Percentiles rank a stretch among this genome's conserved stretches.
Conservation (phyloP, 53 echinoderm and acorn worm genomes). For the Actinopyga echinites region DNA sequence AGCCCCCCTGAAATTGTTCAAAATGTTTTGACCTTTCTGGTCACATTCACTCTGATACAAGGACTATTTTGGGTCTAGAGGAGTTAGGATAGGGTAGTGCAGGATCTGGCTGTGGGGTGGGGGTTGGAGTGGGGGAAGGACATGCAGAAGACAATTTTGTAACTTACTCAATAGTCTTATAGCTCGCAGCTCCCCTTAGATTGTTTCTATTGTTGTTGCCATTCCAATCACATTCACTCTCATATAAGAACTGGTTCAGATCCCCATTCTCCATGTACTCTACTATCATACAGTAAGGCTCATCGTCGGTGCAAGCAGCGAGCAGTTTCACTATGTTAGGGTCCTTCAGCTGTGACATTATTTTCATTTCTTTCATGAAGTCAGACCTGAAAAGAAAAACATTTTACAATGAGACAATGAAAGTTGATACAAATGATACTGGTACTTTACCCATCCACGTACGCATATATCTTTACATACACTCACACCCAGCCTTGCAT, state of each 20-base stretch:
- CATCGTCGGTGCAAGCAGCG: conserved; percentile 93
- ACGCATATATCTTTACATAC: too few species aligned
- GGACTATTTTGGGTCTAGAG: neutral
- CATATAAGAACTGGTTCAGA: conserved; percentile 86
- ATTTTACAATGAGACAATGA: too few species aligned
- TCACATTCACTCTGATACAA: neutral
- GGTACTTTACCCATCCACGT: too few species aligned
- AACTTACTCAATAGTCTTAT: conserved; percentile 68
- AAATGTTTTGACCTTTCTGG: neutral
- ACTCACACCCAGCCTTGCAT: too few species aligned
- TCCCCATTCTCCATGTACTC: conserved; percentile 95
- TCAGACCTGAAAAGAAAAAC: conserved; percentile 62
- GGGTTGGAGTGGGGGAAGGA: too few species aligned
- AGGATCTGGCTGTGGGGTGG: too few species aligned
- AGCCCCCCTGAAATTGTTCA: neutral
- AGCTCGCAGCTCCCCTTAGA: conserved; percentile 60
- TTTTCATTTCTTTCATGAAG: conserved; percentile 99
- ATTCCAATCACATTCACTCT: conserved; percentile 73
- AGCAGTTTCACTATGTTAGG: conserved; percentile 96
- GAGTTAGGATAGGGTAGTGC: too few species aligned
- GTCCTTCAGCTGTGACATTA: conserved; percentile 94
- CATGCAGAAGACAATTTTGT: too few species aligned
- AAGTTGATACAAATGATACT: too few species aligned
- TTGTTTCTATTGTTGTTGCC: conserved; percentile 49
- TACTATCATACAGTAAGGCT: conserved; percentile 93